Conservation (phyloP, 92 coral and sea anemone genomes). For the Porites divaricata region DNA sequence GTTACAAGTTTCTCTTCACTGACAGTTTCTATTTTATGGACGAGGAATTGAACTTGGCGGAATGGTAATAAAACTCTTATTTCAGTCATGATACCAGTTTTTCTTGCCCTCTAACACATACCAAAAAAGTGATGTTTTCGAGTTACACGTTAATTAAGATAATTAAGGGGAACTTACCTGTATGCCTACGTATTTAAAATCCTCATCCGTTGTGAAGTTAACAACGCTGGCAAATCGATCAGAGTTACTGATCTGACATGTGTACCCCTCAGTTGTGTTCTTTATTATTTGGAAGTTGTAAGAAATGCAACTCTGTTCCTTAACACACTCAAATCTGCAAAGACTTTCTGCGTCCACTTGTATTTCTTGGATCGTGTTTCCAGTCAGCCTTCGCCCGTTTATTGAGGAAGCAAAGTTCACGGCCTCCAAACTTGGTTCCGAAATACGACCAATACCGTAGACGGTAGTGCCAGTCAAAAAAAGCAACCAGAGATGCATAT, state of each 20-base stretch:
- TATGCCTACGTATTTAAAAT: constrained; percentile 3
- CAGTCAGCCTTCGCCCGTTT: constrained; percentile 11
- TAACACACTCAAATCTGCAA: constrained; percentile 7
- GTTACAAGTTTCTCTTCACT: too few species aligned
- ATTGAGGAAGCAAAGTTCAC: constrained; percentile 1
- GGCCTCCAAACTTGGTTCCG: background rate
- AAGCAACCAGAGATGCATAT: constrained; percentile 8
- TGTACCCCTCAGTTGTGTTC: background rate
- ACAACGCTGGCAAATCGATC: constrained; percentile 21
- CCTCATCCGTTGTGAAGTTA: background rate
- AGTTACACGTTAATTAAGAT: too few species aligned
- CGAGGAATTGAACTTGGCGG: too few species aligned
- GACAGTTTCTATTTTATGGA: too few species aligned
- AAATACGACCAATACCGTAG: constrained; percentile 5
- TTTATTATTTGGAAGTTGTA: constrained; percentile 13
- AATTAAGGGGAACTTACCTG: background rate
- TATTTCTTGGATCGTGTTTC: constrained; percentile 2
- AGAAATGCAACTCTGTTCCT: constrained; percentile 18
- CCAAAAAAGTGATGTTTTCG: too few species aligned
- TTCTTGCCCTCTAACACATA: too few species aligned
- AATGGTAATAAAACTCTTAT: too few species aligned
- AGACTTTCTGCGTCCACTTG: constrained; percentile 12
- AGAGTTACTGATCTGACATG: constrained; percentile 13
- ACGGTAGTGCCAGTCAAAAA: constrained; percentile 6
- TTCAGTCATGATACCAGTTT: too few species aligned